phyloP scores from a whole-genome alignment of 2,888 invertebrate genomes.

The Tenthredo mesomela region DNA sequence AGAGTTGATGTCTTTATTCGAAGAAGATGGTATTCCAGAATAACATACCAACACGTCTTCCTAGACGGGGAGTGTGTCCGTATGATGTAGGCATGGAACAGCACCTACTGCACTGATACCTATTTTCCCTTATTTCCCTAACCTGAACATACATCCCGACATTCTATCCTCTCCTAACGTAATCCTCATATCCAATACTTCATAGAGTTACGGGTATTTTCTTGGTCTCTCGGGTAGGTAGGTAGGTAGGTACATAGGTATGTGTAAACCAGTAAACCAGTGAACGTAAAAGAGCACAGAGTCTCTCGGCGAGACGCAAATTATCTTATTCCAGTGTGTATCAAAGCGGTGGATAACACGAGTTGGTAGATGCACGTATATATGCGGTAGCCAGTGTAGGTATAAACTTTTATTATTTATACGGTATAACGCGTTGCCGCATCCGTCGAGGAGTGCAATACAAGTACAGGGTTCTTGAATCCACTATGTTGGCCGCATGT shows the following conservation, averaged over 20 bases:
- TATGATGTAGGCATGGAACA: not conserved
- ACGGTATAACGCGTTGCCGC: not conserved
- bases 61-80: not conserved
- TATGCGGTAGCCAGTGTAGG: not conserved
- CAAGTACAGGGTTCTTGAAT: not conserved
- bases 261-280: not conserved
- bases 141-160: not conserved
- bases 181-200: not conserved
- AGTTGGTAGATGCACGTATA: not conserved
- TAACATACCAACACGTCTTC: conserved; percentile 8
- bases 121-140: not conserved
- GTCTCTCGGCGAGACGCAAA: conserved; percentile 10
- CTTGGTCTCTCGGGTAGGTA: not conserved
- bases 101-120: not conserved
- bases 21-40: conserved; percentile 27
- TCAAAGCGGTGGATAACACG: conserved; percentile 33
- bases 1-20: conserved; percentile 39
- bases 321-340: conserved; percentile 40
- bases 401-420: conserved; percentile 46
- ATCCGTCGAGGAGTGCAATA: not conserved
- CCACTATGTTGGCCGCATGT: conserved; percentile 14
- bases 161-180: not conserved
- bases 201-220: not conserved
- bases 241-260: not conserved
- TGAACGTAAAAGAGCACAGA: not conserved